Base-by-base conservation (phyloP, 2,797 vertebrate genomes). In the Epinephelus coioides region DNA sequence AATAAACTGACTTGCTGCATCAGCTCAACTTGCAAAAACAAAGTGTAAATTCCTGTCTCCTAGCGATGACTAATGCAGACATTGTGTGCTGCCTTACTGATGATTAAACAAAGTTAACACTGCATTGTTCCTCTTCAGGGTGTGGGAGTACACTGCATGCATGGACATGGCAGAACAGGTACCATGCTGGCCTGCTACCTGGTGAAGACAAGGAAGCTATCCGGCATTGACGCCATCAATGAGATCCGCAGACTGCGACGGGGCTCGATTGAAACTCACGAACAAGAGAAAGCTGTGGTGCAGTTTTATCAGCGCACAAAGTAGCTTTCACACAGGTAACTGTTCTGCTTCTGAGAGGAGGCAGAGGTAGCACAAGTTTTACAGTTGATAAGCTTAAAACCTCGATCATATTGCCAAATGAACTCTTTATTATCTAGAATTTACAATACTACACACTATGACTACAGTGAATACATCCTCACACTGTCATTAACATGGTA, bases 181-280 rank as follows among this genome's bases (percentile, higher is more conserved):
- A 99, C 98, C 25, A 96, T 99, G 97, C 91, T 99, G 89, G 98
- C 97, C 67, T 99, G 97, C 84, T 99, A 97, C 91, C 95, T 99
- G 89, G 96, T 96, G 25, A 97, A 96, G 90, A 91, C 72, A 0
- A 90, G 3, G 86, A 92, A 92, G 84, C 91, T 99, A 68, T 92
- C 92, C 0, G 97, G 96, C 0, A 76, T 89, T 0, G 97, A 97
- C 0, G 98, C 98, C 88, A 97, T 99, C 80, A 86, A 82, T 0
- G 96, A 98, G 93, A 97, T 98, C 85, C 96, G 97, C 10, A 90
- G 83, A 5, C 86, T 99, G 8, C 94, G 98, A 0, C 88, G 23
- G 0, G 97, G 97, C 57, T 99, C 98, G 30, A 98, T 99, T 4
- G 98, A 99, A 92, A 99, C 98, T 0, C 44, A 50, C 0, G 97